Evolutionary conservation across 2,888 invertebrate species (phyloP), one percentile per base, ranked within the genome.

Genomic region (Nemotelus pantherinus): DNA sequence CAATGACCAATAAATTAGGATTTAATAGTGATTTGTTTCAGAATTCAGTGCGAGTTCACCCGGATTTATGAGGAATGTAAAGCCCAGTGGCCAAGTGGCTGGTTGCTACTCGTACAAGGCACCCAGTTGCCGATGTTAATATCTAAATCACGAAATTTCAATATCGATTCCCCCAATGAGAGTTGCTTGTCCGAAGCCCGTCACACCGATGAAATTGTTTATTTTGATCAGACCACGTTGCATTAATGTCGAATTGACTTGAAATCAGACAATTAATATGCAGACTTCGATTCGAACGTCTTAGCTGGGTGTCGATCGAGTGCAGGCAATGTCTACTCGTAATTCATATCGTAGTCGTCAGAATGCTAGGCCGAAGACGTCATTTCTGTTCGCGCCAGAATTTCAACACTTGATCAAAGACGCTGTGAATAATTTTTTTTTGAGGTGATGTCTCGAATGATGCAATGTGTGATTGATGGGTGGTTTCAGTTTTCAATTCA

Each of bases 231-330:
- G 48, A 63, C 50, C 45, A 63, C 74, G 63, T 39, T 60, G 41
- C 63, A 58, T 74, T 74, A 48, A 63, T 60, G 74, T 63, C 60
- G 48, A 55, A 39, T 74, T 48, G 74, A 48, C 43, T 41, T 74
- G 7, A 74, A 74, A 74, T 74, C 74, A 74, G 74, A 48, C 74
- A 41, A 74, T 74, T 74, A 74, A 74, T 74, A 74, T 74, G 74
- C 74, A 74, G 63, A 74, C 74, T 63, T 74, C 74, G 74, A 74
- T 74, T 74, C 63, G 3, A 25, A 74, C 48, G 74, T 74, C 74
- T 74, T 74, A 74, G 50, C 74, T 63, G 3, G 63, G 74, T 74
- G 74, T 74, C 74, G 63, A 74, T 44, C 25, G 25, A 25, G 25
- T 25, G 25, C 25, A 25, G 25, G 25, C 25, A 25, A 25, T 25